Evolutionary conservation across 1,140 invertebrate genomes (phyloP), one percentile per base, ranked within the genome.

Genomic region (Aphelenchoides besseyi): DNA sequence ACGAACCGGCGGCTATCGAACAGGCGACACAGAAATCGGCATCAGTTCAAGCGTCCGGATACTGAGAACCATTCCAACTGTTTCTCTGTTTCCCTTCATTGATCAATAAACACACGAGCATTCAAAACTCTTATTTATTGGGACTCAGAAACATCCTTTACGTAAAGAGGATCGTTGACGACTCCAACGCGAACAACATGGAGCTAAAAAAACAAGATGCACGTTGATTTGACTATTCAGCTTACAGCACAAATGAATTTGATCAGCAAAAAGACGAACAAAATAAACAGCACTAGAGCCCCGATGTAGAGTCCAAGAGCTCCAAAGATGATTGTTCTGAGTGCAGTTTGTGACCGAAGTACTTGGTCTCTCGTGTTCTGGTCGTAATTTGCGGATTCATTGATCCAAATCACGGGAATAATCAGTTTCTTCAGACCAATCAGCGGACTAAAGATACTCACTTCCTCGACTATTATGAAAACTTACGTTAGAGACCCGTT

Each of bases 361-460:
- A 77, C 62, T 54, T 76, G 35, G 9, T 29, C 74, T 12, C 53
- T 28, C 8, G 74, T 75, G 23, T 37, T 32, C 28, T 23, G n/a
- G 57, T 75, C 74, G 62, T 78, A 59, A 18, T 52, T 59, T n/a
- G 70, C 77, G 16, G 68, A 62, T 54, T 77, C 75, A 41, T 77
- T 77, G 9, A 77, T 68, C 77, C 77, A 78, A 62, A 78, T 52
- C 30, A 79, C 68, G n/a, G 76, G 76, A 16, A 79, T 61, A 26
- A 77, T 73, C 41, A 48, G 41, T 23, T 48, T 48, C 41, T 48
- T 48, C 41, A 48, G 41, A 12, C 41, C 41, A 23, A 48, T 23
- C 41, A 48, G 12, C 41, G 41, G 41, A 12, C 41, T 48, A 12
- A 48, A 48, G 23, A n/a, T n/a, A n/a, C n/a, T n/a, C n/a, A n/a